Percentiles rank a stretch among this genome's conserved stretches.
phyloP scores from a whole-genome alignment of 1,140 invertebrate genomes.

The Drosophila baimaii region DNA sequence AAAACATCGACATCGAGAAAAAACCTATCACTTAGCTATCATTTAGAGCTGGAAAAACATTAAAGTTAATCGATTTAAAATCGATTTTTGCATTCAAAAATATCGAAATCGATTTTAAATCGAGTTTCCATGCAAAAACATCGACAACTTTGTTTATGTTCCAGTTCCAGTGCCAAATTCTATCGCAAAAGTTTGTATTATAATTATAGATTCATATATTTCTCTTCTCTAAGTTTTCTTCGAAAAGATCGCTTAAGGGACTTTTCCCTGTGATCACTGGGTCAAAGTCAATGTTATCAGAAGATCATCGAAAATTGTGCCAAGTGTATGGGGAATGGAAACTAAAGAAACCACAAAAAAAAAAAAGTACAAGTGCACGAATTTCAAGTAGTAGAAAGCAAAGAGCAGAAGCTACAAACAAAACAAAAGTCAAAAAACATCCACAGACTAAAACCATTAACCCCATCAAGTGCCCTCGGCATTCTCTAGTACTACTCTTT shows the following conservation, averaged over 20 bases:
- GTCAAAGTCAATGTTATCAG: slow-evolving; percentile 34
- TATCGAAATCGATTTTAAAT: too few species aligned
- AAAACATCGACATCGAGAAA: too few species aligned
- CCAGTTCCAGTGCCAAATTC: too few species aligned
- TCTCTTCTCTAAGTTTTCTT: not conserved
- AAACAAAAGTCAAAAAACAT: not conserved
- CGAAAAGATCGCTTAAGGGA: not conserved
- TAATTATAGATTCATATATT: too few species aligned
- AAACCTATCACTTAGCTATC: not conserved
- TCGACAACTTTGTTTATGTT: too few species aligned
- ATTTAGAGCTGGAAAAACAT: not conserved
- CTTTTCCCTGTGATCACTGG: not conserved
- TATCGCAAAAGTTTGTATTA: too few species aligned
- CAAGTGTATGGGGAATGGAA: slow-evolving; percentile 22
- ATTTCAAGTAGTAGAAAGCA: slow-evolving; percentile 40
- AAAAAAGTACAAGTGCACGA: slow-evolving; percentile 23
- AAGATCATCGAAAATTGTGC: slow-evolving; percentile 33
- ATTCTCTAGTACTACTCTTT: slow-evolving; percentile 7
- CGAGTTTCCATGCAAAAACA: too few species aligned
- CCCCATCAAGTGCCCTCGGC: slow-evolving; percentile 43
- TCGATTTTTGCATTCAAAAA: not conserved
- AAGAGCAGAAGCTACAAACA: slow-evolving; percentile 17
- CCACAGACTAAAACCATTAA: slow-evolving; percentile 51
- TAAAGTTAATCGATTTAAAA: not conserved
- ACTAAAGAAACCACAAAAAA: slow-evolving; percentile 23